These are phyloP conservation scores for Chloropsis cyanopogon DNA, from an alignment of 2,113 vertebrate species.

Conservation along the genomic window DNA sequence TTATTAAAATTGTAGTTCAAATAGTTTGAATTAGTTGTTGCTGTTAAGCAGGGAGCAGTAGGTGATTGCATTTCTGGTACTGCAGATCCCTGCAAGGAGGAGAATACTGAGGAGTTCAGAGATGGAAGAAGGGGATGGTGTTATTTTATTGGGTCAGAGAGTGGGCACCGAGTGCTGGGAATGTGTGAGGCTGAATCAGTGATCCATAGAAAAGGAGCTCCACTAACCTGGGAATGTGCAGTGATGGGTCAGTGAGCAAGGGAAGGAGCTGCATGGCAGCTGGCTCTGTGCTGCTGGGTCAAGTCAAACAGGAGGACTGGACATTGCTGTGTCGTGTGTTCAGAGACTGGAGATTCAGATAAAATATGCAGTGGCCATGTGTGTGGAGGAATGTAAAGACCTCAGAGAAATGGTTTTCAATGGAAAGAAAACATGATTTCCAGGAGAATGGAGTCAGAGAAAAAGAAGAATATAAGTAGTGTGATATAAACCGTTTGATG, in stretches of 20 bases:
- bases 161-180: background rate
- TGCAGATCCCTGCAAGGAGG: constrained; percentile 22
- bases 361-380: background rate
- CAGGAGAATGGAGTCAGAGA: background rate
- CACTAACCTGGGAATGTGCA: constrained; percentile 30
- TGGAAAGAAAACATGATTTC: background rate
- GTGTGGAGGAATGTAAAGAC: background rate
- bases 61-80: constrained; percentile 7
- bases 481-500: constrained; percentile 7
- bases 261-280: constrained; percentile 47
- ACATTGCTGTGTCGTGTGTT: background rate
- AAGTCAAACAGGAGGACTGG: background rate
- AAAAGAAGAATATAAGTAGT: background rate
- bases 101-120: constrained; percentile 28
- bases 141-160: constrained; percentile 44
- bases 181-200: constrained; percentile 46
- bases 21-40: constrained; percentile 68
- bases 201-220: constrained; percentile 38
- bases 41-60: constrained; percentile 19
- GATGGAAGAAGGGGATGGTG: background rate
- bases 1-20: constrained; percentile 7
- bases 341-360: background rate
- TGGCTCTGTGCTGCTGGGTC: background rate
- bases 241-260: constrained; percentile 37
- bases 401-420: constrained; percentile 2